Evolutionary conservation across 2,113 vertebrate species (phyloP).

Genomic region (Diglossa brunneiventris): DNA sequence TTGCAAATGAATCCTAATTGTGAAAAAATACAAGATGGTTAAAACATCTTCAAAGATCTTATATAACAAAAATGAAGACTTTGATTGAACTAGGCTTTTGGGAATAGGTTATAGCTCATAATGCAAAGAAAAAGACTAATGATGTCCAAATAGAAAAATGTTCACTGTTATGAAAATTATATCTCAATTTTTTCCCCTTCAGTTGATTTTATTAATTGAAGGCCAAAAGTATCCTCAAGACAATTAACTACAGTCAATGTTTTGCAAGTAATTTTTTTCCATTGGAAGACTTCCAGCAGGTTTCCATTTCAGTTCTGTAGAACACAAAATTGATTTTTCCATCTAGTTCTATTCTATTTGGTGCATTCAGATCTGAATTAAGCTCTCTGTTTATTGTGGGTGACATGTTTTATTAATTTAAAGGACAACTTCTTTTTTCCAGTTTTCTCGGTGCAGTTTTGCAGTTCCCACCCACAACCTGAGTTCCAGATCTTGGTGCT

Average conservation of each 20-base stretch:
- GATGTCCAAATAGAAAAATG: not conserved
- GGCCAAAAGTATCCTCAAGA: constrained; percentile 12
- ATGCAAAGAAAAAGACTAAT: not conserved
- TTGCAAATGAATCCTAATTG: not conserved
- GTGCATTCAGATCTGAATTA: not conserved
- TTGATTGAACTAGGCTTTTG: not conserved
- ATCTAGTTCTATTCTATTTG: not conserved
- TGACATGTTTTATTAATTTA: not conserved
- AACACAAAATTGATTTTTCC: constrained; percentile 11
- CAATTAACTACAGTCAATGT: not conserved
- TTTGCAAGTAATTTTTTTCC: constrained; percentile 22
- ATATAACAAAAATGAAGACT: not conserved
- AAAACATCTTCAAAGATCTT: constrained; percentile 28
- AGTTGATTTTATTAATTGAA: not conserved
- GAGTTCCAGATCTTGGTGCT: not conserved
- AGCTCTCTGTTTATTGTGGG: not conserved
- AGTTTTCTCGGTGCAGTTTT: not conserved
- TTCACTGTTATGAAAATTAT: not conserved
- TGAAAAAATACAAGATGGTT: not conserved
- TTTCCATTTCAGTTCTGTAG: constrained; percentile 6
- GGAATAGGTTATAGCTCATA: not conserved
- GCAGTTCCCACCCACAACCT: not conserved
- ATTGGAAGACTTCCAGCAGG: constrained; percentile 8
- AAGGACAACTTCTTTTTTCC: not conserved
- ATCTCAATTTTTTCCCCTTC: not conserved